Evolutionary conservation across 2,888 invertebrate genomes (phyloP).

Genomic region (Drosophila fulvimacula): DNA sequence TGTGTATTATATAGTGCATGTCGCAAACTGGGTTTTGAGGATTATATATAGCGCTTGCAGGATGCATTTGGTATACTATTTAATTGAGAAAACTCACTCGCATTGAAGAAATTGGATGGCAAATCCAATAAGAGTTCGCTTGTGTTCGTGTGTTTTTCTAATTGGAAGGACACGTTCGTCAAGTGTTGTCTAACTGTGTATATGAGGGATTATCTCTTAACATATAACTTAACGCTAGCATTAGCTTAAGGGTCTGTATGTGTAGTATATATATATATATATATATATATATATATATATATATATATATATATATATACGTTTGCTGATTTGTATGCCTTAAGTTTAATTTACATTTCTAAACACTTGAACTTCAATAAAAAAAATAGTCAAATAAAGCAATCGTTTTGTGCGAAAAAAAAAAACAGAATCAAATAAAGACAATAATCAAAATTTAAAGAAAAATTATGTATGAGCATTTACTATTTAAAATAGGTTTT

Average conservation of each 20-base stretch:
- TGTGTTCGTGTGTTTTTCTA: slow-evolving; percentile 30
- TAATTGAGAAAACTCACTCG: slow-evolving; percentile 8
- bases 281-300: slow-evolving; percentile 61
- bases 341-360: slow-evolving; percentile 58
- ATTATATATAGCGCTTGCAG: slow-evolving; percentile 8
- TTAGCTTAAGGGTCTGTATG: slow-evolving; percentile 18
- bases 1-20: slow-evolving; percentile 5
- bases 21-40: slow-evolving; percentile 12
- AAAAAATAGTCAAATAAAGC: slow-evolving; percentile 9
- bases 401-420: slow-evolving; percentile 64
- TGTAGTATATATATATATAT: slow-evolving; percentile 39
- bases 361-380: slow-evolving; percentile 29
- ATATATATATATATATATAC: slow-evolving; percentile 57
- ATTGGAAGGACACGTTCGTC: slow-evolving; percentile 49
- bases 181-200: slow-evolving; percentile 10
- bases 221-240: slow-evolving; percentile 29
- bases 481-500: slow-evolving; percentile 26
- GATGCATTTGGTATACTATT: slow-evolving; percentile 35
- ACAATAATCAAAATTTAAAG: slow-evolving; percentile 25
- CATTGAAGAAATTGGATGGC: slow-evolving; percentile 9
- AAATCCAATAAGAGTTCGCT: slow-evolving; percentile 1
- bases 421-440: slow-evolving; percentile 5
- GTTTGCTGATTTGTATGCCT: slow-evolving; percentile 59
- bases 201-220: slow-evolving; percentile 23
- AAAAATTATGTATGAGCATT: slow-evolving; percentile 57